Percentiles rank a stretch among this genome's conserved stretches.
phyloP scores from a whole-genome alignment of 2,113 vertebrate species.

The Plotosus lineatus region DNA sequence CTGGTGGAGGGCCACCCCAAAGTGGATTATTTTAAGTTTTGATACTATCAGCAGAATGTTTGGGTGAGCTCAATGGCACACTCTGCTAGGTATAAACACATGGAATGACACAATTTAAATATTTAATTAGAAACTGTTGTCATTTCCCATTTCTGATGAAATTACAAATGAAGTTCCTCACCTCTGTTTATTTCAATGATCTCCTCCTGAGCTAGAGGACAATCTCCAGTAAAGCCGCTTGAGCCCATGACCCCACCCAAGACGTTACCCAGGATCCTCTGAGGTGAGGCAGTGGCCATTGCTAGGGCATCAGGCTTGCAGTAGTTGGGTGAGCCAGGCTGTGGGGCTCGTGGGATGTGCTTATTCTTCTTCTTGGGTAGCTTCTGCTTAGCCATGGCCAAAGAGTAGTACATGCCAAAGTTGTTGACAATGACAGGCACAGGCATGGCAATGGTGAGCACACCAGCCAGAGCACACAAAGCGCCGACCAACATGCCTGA shows the following conservation, averaged over 20 bases:
- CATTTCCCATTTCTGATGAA: neutral
- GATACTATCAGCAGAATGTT: too few species aligned
- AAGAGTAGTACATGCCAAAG: slow-evolving; percentile 95
- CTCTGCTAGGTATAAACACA: neutral
- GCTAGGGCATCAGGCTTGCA: slow-evolving; percentile 86
- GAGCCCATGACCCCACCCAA: slow-evolving; percentile 73
- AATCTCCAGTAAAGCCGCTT: slow-evolving; percentile 76
- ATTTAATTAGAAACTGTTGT: neutral
- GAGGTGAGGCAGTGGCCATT: slow-evolving; percentile 78
- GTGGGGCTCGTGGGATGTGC: slow-evolving; percentile 87
- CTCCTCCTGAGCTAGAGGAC: slow-evolving; percentile 91
- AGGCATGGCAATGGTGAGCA: slow-evolving; percentile 97
- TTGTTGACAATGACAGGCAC: slow-evolving; percentile 98
- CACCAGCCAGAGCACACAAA: slow-evolving; percentile 88
- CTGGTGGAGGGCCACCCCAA: neutral
- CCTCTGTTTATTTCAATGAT: slow-evolving; percentile 91
- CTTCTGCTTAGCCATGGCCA: slow-evolving; percentile 98
- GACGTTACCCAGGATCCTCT: slow-evolving; percentile 80
- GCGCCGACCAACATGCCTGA: slow-evolving; percentile 96
- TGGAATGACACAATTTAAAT: neutral
- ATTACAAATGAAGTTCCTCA: slow-evolving; percentile 54
- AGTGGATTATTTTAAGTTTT: neutral
- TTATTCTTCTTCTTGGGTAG: slow-evolving; percentile 97
- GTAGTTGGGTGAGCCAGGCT: slow-evolving; percentile 90
- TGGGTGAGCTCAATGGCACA: too few species aligned